phyloP scores from a whole-genome alignment of 2,888 invertebrate species.

The Ferdinandea cuprea region DNA sequence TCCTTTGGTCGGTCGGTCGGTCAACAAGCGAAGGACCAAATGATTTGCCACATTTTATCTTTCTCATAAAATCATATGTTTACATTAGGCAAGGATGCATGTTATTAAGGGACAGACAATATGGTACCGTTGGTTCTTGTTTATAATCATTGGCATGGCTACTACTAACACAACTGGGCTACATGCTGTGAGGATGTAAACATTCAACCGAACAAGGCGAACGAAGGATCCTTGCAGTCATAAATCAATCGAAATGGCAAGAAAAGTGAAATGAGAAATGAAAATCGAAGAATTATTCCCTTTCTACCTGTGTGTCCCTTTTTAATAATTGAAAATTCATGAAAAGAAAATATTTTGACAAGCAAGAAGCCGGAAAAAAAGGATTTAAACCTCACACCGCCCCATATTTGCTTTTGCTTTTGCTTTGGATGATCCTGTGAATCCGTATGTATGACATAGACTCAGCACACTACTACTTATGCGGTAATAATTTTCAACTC shows the following conservation, averaged over 20 bases:
- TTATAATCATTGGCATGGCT: conserved; percentile 49
- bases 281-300: conserved; percentile 12
- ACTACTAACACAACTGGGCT: too few species aligned
- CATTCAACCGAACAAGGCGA: background rate
- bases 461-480: conserved; percentile 41
- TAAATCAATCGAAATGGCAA: conserved; percentile 64
- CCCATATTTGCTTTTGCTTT: background rate
- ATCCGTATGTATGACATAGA: conserved; percentile 55
- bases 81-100: conserved; percentile 59
- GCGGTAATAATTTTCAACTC: conserved; percentile 66
- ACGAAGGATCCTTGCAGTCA: conserved; percentile 19
- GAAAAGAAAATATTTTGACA: conserved; percentile 41
- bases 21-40: conserved; percentile 23
- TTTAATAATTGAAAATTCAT: conserved; percentile 60
- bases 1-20: too few species aligned
- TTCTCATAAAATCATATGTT: conserved; percentile 32
- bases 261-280: conserved; percentile 39
- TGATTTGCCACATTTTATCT: conserved; percentile 10
- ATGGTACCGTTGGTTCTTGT: conserved; percentile 18
- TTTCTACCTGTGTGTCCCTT: conserved; percentile 23
- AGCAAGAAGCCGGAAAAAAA: conserved; percentile 15
- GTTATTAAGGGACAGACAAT: conserved; percentile 37
- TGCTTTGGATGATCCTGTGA: conserved; percentile 41
- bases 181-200: conserved; percentile 38
- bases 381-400: conserved; percentile 12